A percentile compares a stretch with the other conserved stretches of the same genome.
Evolutionary conservation across 2,888 invertebrate species (phyloP).

Genomic region (Synergus itoensis): DNA sequence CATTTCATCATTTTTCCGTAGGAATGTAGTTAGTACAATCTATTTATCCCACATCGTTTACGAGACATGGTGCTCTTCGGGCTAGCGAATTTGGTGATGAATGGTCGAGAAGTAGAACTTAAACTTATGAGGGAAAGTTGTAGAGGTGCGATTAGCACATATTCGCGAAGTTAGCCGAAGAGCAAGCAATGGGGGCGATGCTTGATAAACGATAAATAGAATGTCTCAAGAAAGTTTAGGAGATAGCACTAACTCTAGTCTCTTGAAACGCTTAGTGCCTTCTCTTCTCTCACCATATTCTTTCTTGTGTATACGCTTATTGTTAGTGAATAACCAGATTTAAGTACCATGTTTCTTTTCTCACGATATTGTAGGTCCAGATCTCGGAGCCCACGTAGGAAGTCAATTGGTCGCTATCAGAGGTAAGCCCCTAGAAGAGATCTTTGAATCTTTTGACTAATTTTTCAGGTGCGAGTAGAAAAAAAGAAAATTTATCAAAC

Average conservation of each 20-base stretch:
- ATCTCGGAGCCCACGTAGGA: slow-evolving; percentile 69
- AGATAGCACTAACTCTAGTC: background rate
- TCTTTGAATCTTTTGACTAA: slow-evolving; percentile 41
- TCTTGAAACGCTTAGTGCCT: slow-evolving; percentile 39
- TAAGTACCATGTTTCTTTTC: slow-evolving; percentile 65
- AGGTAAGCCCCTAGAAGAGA: slow-evolving; percentile 64
- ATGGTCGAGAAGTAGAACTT: background rate
- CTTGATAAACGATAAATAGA: background rate
- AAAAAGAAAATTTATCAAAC: slow-evolving; percentile 55
- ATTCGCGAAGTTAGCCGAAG: background rate
- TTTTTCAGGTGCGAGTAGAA: slow-evolving; percentile 67
- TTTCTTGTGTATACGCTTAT: slow-evolving; percentile 51
- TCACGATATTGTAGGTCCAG: slow-evolving; percentile 71
- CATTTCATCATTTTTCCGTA: slow-evolving; percentile 45
- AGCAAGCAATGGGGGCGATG: background rate
- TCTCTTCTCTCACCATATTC: slow-evolving; percentile 53
- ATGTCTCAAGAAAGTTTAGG: background rate
- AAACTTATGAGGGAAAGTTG: background rate
- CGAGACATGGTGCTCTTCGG: background rate
- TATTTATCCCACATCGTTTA: background rate
- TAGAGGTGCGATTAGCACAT: background rate
- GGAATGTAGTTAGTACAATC: slow-evolving; percentile 52
- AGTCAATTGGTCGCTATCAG: slow-evolving; percentile 65
- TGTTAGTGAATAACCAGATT: slow-evolving; percentile 59
- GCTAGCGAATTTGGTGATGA: background rate